These are phyloP conservation scores for Poeciliopsis prolifica DNA, from an alignment of 2,113 vertebrate species.

Conservation along the genomic window DNA sequence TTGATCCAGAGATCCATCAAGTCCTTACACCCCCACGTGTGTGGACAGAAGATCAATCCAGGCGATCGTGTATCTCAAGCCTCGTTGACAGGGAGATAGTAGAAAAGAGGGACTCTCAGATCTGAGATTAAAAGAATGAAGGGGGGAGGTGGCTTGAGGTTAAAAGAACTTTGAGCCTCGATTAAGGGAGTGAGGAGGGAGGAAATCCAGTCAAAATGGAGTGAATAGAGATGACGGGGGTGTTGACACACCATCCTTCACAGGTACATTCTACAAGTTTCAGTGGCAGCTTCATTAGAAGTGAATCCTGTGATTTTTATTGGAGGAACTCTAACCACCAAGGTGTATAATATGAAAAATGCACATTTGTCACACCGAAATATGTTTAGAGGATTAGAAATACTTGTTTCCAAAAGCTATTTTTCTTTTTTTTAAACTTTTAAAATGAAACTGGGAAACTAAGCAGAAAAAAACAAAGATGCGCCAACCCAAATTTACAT, in stretches of 20 bases:
- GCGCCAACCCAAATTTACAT: no score
- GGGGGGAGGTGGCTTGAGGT: slow-evolving; percentile 29
- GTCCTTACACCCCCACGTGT: slow-evolving; percentile 28
- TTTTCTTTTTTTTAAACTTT: neutral
- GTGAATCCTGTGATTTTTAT: neutral
- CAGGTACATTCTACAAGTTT: slow-evolving; percentile 7
- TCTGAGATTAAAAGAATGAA: slow-evolving; percentile 49
- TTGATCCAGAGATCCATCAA: slow-evolving; percentile 60
- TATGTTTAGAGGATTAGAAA: slow-evolving; percentile 15
- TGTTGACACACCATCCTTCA: slow-evolving; percentile 11
- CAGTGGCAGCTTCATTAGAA: neutral
- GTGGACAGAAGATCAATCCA: slow-evolving; percentile 68
- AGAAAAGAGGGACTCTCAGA: slow-evolving; percentile 28
- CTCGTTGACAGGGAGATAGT: slow-evolving; percentile 38
- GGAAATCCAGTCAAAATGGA: slow-evolving; percentile 28
- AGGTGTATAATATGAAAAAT: neutral
- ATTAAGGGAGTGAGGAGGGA: slow-evolving; percentile 24
- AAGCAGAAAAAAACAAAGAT: no score
- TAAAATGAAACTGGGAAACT: neutral
- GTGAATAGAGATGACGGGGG: slow-evolving; percentile 23
- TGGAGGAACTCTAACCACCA: neutral
- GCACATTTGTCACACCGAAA: no score
- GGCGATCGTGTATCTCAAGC: slow-evolving; percentile 57
- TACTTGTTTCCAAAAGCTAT: neutral
- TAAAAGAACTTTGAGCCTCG: slow-evolving; percentile 29